Base-by-base conservation (phyloP, 2,888 invertebrate genomes). In the Nomada flava region DNA sequence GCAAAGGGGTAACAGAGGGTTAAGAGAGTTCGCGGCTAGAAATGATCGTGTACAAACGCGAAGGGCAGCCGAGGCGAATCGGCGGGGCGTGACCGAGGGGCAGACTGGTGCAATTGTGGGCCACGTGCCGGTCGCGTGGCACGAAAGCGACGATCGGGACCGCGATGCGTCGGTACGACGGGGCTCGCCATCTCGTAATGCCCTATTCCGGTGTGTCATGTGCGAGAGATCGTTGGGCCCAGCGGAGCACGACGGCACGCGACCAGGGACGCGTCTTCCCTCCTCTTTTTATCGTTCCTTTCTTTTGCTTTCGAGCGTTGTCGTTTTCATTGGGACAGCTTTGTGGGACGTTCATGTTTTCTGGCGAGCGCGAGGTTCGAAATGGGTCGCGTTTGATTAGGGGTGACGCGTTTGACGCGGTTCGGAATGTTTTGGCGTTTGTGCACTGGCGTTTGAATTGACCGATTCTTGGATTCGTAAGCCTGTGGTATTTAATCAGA, bases 151-250 rank as follows among this genome's bases (percentile, higher is more conserved):
- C 69, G 72, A 69, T 50, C 64, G 53, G 50, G 60, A 13, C 42
- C 68, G 64, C 70, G 52, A 68, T 69, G 64, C 65, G 72, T 11
- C 59, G 60, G 74, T 55, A 26, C 60, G 76, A 52, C 36, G 62
- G 4, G 59, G 83, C 84, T 79, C 82, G 79, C 85, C 85, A 88
- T 88, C 80, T 83, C 79, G 88, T 89, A 86, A 88, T 88, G 85
- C 83, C 83, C 89, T 89, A 89, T 90, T 80, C 89, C 89, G 88
- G 89, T 89, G 91, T 90, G 92, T 91, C 92, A 92, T 92, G 91
- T 92, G 92, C 89, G 89, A 89, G 90, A 90, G 89, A 91, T 91
- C 89, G 90, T 90, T 89, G 89, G 70, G 86, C 81, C 81, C 90
- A 89, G 65, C 88, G 80, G 85, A 91, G 90, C 91, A 89, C 79